Conservation (phyloP, 2,797 vertebrate species). For the Microctenopoma steveboyesi region DNA sequence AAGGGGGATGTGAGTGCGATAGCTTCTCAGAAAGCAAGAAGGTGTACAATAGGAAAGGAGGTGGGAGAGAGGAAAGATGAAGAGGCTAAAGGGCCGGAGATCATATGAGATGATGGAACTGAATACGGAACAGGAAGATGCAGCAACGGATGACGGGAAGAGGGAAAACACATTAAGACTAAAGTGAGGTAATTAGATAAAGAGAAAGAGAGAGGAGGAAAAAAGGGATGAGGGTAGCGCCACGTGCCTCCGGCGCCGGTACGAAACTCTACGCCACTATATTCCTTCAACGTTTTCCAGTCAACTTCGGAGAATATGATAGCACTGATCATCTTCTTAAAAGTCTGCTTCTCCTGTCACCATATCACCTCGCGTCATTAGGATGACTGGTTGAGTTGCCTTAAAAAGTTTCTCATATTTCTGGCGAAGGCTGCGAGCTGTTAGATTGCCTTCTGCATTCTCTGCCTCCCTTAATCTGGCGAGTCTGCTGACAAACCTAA, state of each 20-base stretch:
- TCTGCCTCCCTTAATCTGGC: constrained; percentile 20
- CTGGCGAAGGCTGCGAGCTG: constrained; percentile 37
- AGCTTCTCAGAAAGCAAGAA: constrained; percentile 10
- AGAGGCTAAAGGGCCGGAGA: constrained; percentile 29
- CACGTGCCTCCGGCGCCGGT: constrained; percentile 57
- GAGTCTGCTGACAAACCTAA: constrained; percentile 49
- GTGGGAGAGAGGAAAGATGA: neutral
- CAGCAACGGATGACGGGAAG: constrained; percentile 19
- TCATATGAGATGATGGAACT: constrained; percentile 44
- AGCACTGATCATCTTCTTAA: constrained; percentile 81
- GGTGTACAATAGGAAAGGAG: neutral
- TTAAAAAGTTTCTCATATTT: constrained; percentile 74
- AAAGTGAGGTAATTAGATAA: constrained; percentile 48
- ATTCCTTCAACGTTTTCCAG: constrained; percentile 47
- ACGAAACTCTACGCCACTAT: constrained; percentile 73
- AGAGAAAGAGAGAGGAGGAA: constrained; percentile 17
- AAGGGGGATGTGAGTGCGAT: constrained; percentile 24
- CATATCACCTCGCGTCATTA: constrained; percentile 62
- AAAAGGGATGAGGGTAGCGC: constrained; percentile 23
- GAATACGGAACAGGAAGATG: constrained; percentile 49
- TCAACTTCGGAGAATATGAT: constrained; percentile 74
- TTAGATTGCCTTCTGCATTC: constrained; percentile 39
- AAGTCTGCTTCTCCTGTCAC: constrained; percentile 71
- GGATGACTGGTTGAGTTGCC: constrained; percentile 67
- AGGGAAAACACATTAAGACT: constrained; percentile 50